Evolutionary conservation across 2,113 vertebrate species (phyloP).

Genomic region (Oryzias melastigma): DNA sequence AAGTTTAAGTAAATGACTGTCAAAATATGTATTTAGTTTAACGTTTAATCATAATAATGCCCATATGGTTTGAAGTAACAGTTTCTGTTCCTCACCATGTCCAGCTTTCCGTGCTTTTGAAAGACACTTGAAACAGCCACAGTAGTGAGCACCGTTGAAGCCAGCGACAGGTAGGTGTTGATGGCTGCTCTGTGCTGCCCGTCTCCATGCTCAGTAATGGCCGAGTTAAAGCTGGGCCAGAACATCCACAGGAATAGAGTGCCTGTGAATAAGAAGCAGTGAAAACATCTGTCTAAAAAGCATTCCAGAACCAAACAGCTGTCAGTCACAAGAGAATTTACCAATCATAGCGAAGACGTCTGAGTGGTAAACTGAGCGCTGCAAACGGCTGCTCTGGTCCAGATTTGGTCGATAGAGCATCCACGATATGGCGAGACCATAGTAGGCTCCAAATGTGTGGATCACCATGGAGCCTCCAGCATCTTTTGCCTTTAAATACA

Average conservation of each 20-base stretch:
- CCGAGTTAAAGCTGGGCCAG: slow-evolving; percentile 99
- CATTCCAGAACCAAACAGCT: not conserved
- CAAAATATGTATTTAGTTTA: too few relatives aligned
- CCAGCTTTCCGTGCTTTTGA: slow-evolving; percentile 89
- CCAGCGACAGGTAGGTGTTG: slow-evolving; percentile 93
- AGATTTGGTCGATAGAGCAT: slow-evolving; percentile 90
- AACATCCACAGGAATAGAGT: slow-evolving; percentile 97
- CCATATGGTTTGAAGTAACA: not conserved
- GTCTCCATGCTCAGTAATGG: slow-evolving; percentile 85
- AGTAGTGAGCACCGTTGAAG: slow-evolving; percentile 85
- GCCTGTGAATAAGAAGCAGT: slow-evolving; percentile 65
- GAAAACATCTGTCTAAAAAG: not conserved
- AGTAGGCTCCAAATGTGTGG: slow-evolving; percentile 94
- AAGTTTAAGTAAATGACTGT: too few relatives aligned
- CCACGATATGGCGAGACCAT: slow-evolving; percentile 89
- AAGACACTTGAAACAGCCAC: slow-evolving; percentile 88
- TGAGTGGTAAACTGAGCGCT: slow-evolving; percentile 86
- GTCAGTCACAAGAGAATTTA: slow-evolving; percentile 44
- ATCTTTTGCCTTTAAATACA: slow-evolving; percentile 83
- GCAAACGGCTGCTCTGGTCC: slow-evolving; percentile 81
- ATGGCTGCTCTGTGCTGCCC: slow-evolving; percentile 91
- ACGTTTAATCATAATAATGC: too few relatives aligned
- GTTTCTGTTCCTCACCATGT: slow-evolving; percentile 82
- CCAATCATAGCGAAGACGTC: slow-evolving; percentile 96
- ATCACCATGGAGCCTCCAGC: slow-evolving; percentile 98